A percentile compares a stretch with the other conserved stretches of the same genome.
Evolutionary conservation across 2,797 vertebrate species (phyloP).

Genomic region (Tamandua tetradactyla): DNA sequence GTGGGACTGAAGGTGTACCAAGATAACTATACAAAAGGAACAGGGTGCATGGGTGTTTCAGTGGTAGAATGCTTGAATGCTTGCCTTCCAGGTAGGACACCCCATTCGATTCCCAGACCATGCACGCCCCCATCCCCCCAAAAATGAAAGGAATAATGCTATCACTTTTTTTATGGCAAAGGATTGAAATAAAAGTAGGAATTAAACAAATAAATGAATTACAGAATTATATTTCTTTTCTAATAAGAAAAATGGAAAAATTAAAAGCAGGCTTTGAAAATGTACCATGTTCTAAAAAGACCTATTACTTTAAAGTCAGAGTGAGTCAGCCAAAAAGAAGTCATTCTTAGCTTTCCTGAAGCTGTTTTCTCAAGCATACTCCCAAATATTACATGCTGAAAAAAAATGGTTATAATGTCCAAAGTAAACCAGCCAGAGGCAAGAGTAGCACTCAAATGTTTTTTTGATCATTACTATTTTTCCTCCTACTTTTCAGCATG

Average conservation of each 20-base stretch:
- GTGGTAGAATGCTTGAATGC: no score
- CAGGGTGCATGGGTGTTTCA: no score
- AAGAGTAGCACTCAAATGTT: conserved; percentile 78
- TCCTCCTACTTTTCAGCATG: conserved; percentile 73
- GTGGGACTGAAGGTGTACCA: not conserved
- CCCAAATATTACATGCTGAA: conserved; percentile 75
- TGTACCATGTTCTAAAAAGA: conserved; percentile 66
- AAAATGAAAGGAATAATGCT: no score
- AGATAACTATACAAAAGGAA: not conserved
- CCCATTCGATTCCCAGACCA: no score
- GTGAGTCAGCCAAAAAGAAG: conserved; percentile 72
- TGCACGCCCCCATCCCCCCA: no score
- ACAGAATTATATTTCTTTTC: conserved; percentile 61
- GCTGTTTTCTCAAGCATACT: conserved; percentile 81
- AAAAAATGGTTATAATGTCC: conserved; percentile 71
- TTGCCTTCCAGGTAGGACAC: no score
- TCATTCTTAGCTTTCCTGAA: conserved; percentile 72
- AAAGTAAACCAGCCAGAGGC: conserved; percentile 82
- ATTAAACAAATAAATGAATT: conserved; percentile 54
- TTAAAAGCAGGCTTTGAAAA: conserved; percentile 70
- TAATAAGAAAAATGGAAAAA: conserved; percentile 50
- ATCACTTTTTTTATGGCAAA: no score
- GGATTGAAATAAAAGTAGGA: conserved; percentile 59
- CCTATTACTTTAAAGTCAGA: conserved; percentile 68
- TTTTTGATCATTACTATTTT: conserved; percentile 80